Evolutionary conservation across 2,797 vertebrate species (phyloP).

Genomic region (Pangasius larnaudii): DNA sequence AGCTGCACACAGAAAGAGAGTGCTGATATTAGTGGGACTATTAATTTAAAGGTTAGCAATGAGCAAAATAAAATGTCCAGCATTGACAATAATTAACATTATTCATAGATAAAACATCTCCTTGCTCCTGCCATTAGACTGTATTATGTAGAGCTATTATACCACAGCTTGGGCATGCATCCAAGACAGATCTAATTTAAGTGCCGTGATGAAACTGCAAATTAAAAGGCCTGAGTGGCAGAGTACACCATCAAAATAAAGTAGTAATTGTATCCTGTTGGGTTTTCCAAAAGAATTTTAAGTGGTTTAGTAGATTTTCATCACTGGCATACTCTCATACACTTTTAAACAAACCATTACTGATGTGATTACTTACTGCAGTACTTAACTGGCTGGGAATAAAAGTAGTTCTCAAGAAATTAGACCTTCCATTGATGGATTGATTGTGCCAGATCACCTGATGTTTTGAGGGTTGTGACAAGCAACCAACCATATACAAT

Average conservation of each 20-base stretch:
- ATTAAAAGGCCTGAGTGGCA: constrained; percentile 10
- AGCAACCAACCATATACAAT: not conserved
- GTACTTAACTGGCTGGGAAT: not conserved
- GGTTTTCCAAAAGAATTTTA: constrained; percentile 16
- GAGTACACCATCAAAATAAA: not conserved
- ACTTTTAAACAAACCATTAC: constrained; percentile 30
- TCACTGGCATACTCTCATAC: constrained; percentile 20
- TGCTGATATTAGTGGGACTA: constrained; percentile 31
- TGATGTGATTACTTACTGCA: constrained; percentile 30
- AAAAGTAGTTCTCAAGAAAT: constrained; percentile 11
- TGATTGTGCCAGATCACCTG: not conserved
- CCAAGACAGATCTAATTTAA: constrained; percentile 4
- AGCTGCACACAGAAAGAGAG: constrained; percentile 42
- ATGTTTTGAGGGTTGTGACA: not conserved
- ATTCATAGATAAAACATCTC: constrained; percentile 14
- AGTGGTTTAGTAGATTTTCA: constrained; percentile 26
- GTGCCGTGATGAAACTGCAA: not conserved
- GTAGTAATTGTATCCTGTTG: constrained; percentile 7
- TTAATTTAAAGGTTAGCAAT: constrained; percentile 44
- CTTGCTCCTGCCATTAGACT: not conserved
- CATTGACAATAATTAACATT: constrained; percentile 32
- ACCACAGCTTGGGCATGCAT: not conserved
- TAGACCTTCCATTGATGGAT: not conserved
- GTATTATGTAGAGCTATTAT: not conserved
- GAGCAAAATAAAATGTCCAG: constrained; percentile 32